Conservation (phyloP, 37 sponge, comb jelly and placozoan genomes). For the Bolinopsis microptera region DNA sequence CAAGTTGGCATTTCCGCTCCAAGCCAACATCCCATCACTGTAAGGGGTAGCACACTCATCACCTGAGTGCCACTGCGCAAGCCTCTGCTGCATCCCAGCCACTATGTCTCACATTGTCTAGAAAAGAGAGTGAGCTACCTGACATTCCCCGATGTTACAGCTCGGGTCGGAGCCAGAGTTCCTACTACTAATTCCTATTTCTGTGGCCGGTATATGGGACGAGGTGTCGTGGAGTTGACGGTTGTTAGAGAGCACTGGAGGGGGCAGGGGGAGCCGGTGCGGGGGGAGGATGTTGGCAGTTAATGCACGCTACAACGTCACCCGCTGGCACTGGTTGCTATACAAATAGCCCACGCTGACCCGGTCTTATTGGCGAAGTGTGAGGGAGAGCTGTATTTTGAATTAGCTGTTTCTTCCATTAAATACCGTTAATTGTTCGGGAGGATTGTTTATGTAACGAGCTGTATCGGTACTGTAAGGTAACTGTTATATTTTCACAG, state of each 20-base stretch:
- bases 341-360: background rate
- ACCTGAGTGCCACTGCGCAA: too few species aligned
- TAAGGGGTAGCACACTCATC: too few species aligned
- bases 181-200: background rate
- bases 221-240: background rate
- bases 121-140: background rate
- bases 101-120: background rate
- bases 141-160: background rate
- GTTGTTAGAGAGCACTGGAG: background rate
- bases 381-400: background rate
- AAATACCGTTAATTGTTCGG: background rate
- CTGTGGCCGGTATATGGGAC: background rate
- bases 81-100: background rate
- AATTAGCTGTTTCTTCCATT: background rate
- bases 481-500: too few species aligned
- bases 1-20: too few species aligned
- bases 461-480: background rate
- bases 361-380: background rate
- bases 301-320: constrained; percentile 11
- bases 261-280: background rate
- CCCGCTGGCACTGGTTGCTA: background rate
- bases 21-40: too few species aligned
- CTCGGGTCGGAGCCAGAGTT: background rate
- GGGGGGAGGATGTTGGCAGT: background rate
- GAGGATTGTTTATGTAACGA: background rate